phyloP scores from a whole-genome alignment of 2,888 invertebrate species.

The Apamea epomidion region DNA sequence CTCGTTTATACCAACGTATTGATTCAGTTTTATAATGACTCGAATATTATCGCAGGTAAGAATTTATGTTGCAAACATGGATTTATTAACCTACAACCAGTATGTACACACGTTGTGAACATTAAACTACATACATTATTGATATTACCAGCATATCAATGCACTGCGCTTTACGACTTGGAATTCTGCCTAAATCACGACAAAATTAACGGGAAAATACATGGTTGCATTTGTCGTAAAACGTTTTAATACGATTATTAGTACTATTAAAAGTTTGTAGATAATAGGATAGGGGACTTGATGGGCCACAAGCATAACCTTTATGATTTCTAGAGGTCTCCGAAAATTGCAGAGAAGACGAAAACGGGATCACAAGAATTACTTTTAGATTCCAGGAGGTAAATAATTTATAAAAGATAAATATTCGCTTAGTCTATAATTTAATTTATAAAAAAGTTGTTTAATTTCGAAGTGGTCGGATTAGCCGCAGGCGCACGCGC shows the following conservation, averaged over 20 bases:
- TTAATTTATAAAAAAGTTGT: slow-evolving; percentile 15
- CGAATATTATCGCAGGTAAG: slow-evolving; percentile 2
- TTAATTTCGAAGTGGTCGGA: slow-evolving; percentile 24
- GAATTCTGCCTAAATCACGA: slow-evolving; percentile 49
- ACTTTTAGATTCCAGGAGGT: not conserved
- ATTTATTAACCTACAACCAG: slow-evolving; percentile 21
- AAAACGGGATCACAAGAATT: not conserved
- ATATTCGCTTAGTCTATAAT: slow-evolving; percentile 11
- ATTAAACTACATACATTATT: slow-evolving; percentile 37
- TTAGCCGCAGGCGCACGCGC: slow-evolving; percentile 41
- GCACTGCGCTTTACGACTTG: slow-evolving; percentile 46
- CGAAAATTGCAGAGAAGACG: not conserved
- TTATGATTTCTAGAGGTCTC: no score
- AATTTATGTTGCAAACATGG: slow-evolving; percentile 26
- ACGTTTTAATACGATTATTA: slow-evolving; percentile 5
- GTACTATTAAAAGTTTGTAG: not conserved
- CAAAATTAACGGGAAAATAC: slow-evolving; percentile 30
- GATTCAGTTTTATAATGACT: slow-evolving; percentile 5
- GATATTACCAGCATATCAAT: slow-evolving; percentile 30
- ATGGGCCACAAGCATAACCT: not conserved
- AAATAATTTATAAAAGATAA: not conserved
- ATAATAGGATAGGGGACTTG: not conserved
- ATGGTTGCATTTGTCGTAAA: slow-evolving; percentile 2
- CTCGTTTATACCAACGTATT: not conserved
- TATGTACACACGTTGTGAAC: slow-evolving; percentile 15